Base-by-base conservation (phyloP, 2,797 vertebrate species). In the Luscinia luscinia region DNA sequence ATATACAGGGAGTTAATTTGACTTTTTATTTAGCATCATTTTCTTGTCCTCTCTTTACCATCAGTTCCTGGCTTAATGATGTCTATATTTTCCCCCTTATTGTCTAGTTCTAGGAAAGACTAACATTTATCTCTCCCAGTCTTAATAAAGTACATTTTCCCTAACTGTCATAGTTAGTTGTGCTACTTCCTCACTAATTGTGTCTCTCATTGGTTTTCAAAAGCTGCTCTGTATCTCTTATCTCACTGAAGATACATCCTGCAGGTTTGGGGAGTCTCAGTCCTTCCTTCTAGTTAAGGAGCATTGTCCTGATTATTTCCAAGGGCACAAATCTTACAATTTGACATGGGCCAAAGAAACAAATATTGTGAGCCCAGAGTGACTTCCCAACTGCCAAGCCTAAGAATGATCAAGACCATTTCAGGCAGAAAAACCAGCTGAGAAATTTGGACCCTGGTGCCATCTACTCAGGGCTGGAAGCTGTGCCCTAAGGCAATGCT, bases 1-100 rank as follows among this genome's bases (percentile, higher is more conserved):
- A 72, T 20, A 91, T 6, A 21, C 7, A 74, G 38, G 5, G 15
- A 75, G 2, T 41, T 90, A 26, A 49, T 74, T 9, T 59, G 24
- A 52, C 30, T 20, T 85, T 69, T 69, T 79, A 41, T 77, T 66
- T 68, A 73, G 41, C 13, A 30, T 49, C 13, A 30, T 57, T 67
- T 84, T 94, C 45, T 86, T 68, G 15, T 62, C 6, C 43, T 48
- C 9, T 34, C 17, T 82, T 75, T 66, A 8, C 15, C 32, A 17
- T 32, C 21, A 43, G 8, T 62, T 94, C 34, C 69, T 85, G n/a
- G 30, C 21, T 79, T 69, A 87, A 21, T 63, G 11, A 32, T 64
- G 20, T 73, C 57, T 61, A 0, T 46, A 24, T 55, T 61, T 75
- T 19, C 0, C 9, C 24, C 20, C 19, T 46, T 46, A 30, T 16